Evolutionary conservation across 2,888 invertebrate species (phyloP).

Genomic region (Cephus runcator): DNA sequence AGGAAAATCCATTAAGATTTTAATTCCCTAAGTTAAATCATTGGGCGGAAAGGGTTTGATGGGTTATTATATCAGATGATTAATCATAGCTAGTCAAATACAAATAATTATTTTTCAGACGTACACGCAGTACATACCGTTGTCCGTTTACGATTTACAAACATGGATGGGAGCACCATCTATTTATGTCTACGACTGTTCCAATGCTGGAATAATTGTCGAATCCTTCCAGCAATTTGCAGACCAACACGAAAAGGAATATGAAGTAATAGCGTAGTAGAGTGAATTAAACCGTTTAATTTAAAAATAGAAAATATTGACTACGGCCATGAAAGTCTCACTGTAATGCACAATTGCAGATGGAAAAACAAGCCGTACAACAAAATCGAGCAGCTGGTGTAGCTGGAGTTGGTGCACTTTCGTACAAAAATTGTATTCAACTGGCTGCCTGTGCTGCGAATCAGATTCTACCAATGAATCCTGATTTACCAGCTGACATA

Average conservation of each 20-base stretch:
- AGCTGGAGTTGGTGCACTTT: conserved; percentile 65
- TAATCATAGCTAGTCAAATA: neutral
- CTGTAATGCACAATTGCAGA: conserved; percentile 30
- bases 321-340: neutral
- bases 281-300: neutral
- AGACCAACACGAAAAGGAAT: conserved; percentile 88
- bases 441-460: conserved; percentile 95
- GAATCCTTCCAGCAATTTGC: conserved; percentile 91
- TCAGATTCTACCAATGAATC: conserved; percentile 95
- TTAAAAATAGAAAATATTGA: neutral
- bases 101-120: conserved; percentile 70
- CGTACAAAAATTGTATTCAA: conserved; percentile 93
- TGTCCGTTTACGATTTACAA: conserved; percentile 98
- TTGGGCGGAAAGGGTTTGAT: neutral
- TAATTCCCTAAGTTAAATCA: neutral
- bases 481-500: conserved; percentile 95
- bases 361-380: conserved; percentile 57
- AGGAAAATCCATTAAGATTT: neutral
- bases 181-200: conserved; percentile 99
- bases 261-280: conserved; percentile 67
- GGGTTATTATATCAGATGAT: neutral
- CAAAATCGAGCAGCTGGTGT: conserved; percentile 59
- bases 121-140: conserved; percentile 98
- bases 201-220: conserved; percentile 96
- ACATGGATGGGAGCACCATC: conserved; percentile 99